These are phyloP conservation scores for Sebastes steindachneri DNA, from an alignment of 2,797 vertebrate species.

Conservation along the genomic window DNA sequence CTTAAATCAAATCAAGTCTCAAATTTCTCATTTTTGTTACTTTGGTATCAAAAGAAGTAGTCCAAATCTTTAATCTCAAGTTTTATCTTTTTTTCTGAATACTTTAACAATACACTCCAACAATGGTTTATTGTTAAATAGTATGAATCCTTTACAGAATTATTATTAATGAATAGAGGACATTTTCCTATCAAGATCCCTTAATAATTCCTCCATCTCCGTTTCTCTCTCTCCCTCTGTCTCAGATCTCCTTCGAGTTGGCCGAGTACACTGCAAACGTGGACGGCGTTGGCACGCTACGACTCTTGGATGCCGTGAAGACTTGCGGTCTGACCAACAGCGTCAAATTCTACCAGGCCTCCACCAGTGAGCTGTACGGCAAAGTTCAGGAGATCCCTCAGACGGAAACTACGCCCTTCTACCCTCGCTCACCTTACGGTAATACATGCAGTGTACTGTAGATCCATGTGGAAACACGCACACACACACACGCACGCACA, in stretches of 20 bases:
- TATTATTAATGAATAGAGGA: neutral
- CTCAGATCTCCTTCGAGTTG: conserved; percentile 95
- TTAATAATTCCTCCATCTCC: neutral
- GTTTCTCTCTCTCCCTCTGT: neutral
- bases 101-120: neutral
- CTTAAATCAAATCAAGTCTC: neutral
- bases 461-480: conserved; percentile 7
- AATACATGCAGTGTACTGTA: conserved; percentile 38
- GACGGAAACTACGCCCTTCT: conserved; percentile 97
- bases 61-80: neutral
- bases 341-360: conserved; percentile 98
- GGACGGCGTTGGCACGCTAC: conserved; percentile 94
- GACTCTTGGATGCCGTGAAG: conserved; percentile 94
- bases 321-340: conserved; percentile 93
- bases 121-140: neutral
- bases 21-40: neutral
- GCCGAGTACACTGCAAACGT: conserved; percentile 98
- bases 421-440: conserved; percentile 98
- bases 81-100: neutral
- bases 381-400: conserved; percentile 99
- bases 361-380: conserved; percentile 96
- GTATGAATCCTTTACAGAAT: neutral
- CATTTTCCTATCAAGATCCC: neutral
- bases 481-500: neutral
- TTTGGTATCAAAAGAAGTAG: neutral